A percentile compares a stretch with the other conserved stretches of the same genome.
Conservation (phyloP, 2,888 invertebrate species). For the Sesamia inferens region DNA sequence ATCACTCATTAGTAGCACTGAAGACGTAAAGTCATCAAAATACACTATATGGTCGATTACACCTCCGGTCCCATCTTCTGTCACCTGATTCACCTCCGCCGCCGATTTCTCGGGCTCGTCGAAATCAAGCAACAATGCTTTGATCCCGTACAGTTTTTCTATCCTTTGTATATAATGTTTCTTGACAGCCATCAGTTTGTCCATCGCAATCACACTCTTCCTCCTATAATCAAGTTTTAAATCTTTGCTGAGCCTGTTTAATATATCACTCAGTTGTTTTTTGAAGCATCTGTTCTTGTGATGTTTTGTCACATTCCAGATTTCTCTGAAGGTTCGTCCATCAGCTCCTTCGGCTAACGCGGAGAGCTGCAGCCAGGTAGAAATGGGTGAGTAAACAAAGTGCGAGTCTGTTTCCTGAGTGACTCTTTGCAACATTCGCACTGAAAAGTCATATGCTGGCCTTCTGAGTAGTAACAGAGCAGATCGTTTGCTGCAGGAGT, state of each 20-base stretch:
- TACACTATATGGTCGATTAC: constrained; percentile 66
- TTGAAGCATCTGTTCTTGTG: constrained; percentile 74
- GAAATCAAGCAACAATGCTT: constrained; percentile 73
- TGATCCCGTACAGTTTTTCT: constrained; percentile 67
- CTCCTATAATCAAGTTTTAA: constrained; percentile 66
- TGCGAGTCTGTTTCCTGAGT: constrained; percentile 73
- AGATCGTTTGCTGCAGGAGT: constrained; percentile 69
- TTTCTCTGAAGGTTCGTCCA: constrained; percentile 72
- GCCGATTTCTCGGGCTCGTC: constrained; percentile 67
- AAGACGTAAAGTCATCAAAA: constrained; percentile 73
- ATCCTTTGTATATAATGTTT: constrained; percentile 68
- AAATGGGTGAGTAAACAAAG: constrained; percentile 81
- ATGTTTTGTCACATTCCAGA: constrained; percentile 74
- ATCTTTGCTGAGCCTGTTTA: constrained; percentile 70
- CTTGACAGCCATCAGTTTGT: constrained; percentile 73
- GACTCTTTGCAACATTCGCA: constrained; percentile 75
- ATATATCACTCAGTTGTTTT: constrained; percentile 66
- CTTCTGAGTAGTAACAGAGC: constrained; percentile 69
- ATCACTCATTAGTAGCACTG: constrained; percentile 75
- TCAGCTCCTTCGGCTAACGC: constrained; percentile 77
- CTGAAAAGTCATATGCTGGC: constrained; percentile 78
- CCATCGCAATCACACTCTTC: constrained; percentile 73
- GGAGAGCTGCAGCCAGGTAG: constrained; percentile 79
- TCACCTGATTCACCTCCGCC: constrained; percentile 67
- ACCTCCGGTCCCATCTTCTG: constrained; percentile 68